Evolutionary conservation across 2,113 vertebrate species (phyloP).

Genomic region (Struthidea cinerea): DNA sequence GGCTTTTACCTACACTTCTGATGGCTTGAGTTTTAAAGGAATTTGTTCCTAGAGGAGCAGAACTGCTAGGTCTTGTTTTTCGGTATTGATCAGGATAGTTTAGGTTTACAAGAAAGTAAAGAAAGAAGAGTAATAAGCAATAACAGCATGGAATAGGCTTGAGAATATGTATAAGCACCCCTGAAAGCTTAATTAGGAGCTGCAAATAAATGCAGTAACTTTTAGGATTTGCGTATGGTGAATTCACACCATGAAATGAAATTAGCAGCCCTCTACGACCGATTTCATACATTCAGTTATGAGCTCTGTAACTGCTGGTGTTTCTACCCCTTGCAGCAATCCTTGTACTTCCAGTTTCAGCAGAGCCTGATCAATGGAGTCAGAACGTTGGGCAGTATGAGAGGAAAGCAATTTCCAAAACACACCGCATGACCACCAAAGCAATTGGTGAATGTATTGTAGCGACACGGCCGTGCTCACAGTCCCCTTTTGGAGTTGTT

Average conservation of each 20-base stretch:
- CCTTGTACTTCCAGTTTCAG: neutral
- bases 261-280: neutral
- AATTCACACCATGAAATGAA: neutral
- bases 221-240: neutral
- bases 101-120: neutral
- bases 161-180: neutral
- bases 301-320: neutral
- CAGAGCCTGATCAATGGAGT: neutral
- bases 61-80: neutral
- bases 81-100: neutral
- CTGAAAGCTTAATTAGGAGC: neutral
- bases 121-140: neutral
- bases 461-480: rapidly evolving
- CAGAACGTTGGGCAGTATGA: neutral
- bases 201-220: neutral
- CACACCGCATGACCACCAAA: neutral
- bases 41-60: neutral
- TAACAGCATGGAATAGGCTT: neutral
- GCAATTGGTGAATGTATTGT: rapidly evolving
- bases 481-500: neutral
- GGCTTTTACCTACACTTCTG: neutral
- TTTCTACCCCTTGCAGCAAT: neutral
- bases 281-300: neutral
- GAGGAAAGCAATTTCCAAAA: neutral
- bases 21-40: neutral